Evolutionary conservation across 2,113 vertebrate genomes (phyloP).

Genomic region (Sphaerodactylus townsendi): DNA sequence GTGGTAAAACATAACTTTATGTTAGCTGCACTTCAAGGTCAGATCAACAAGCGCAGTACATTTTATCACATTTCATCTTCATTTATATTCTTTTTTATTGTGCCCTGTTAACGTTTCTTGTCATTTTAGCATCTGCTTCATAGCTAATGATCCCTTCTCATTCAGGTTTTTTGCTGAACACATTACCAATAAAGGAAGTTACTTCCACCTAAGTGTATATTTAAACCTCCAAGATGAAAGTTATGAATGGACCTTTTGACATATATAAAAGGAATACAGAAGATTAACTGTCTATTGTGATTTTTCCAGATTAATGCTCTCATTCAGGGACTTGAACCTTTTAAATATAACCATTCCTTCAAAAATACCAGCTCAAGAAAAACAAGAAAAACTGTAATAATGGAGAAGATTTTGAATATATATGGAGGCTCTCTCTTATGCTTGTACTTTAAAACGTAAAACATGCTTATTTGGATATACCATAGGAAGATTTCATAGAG

Average conservation of each 20-base stretch:
- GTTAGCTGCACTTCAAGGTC: neutral
- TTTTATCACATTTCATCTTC: neutral
- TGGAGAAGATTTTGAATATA: neutral
- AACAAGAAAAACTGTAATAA: fast-evolving
- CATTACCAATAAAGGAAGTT: neutral
- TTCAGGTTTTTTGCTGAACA: neutral
- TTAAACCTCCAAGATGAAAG: neutral
- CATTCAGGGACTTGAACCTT: neutral
- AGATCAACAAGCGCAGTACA: neutral
- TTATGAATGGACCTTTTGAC: neutral
- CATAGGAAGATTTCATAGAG: neutral
- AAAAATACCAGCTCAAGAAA: neutral
- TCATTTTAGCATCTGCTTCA: neutral
- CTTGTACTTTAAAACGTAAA: neutral
- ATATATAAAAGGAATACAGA: neutral
- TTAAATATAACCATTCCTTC: neutral
- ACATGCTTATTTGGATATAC: neutral
- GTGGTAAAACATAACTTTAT: no score
- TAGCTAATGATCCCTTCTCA: neutral
- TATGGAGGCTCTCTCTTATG: neutral
- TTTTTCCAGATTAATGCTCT: neutral
- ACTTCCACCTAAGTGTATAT: neutral
- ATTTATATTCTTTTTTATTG: neutral
- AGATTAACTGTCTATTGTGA: neutral
- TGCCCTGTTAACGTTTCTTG: neutral